Evolutionary conservation across 1,140 invertebrate species (phyloP), one percentile per base, ranked within the genome.

Genomic region (Scaptomyza graminum): DNA sequence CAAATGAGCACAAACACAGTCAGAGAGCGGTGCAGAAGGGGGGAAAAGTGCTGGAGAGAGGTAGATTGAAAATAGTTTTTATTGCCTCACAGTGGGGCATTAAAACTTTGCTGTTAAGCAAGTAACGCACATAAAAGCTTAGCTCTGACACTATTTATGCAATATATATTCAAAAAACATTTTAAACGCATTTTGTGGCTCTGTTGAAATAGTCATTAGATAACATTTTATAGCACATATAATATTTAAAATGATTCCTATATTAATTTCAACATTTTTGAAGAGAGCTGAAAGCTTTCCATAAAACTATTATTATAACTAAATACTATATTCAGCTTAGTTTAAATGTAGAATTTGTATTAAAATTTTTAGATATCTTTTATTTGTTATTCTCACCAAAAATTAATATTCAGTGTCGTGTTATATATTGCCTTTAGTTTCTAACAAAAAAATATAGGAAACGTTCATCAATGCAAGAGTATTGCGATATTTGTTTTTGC

Each of bases 81-180:
- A 66, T 66, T 31, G 56, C 49, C 34, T 46, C 56, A 25, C 55
- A 67, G 56, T 25, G 47, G 56, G 65, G 55, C 39, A 52, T 43
- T 67, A 60, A 67, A 67, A 60, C 64, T 67, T 67, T 60, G 64
- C 65, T 51, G 37, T 67, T 52, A 61, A 51, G 46, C 55, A 59
- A 51, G 54, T 66, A 66, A 66, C 64, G 46, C 47, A 46, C 37
- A 25, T 49, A 43, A 70, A 8, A 56, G 25, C 34, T 46, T 41
- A 69, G 61, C 67, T 70, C 61, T 64, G 43, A 31, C 43, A 49
- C 51, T 51, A 43, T 64, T 37, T 47, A 25, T 41, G 28, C 13
- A 62, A 62, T 62, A 31, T 31, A 31, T 39, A 44, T 57, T 12
- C 31, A 34, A 34, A 34, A 8, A 34, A n/a, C 11, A 13, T 56